Percentiles rank a stretch among this genome's conserved stretches.
phyloP scores from a whole-genome alignment of 2,888 invertebrate genomes.

The Leptopilina syphax region DNA sequence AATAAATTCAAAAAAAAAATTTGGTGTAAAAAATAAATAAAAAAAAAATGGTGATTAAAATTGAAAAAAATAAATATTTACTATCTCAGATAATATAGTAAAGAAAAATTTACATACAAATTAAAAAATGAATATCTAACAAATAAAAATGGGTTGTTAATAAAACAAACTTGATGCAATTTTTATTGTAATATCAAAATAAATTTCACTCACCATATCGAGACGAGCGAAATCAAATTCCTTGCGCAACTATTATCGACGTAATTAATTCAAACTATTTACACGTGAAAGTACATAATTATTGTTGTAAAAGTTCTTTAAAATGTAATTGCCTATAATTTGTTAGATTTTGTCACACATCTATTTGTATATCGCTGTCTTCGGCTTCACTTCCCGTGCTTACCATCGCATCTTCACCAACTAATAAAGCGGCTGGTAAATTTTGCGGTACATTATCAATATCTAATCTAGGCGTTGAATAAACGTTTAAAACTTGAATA shows the following conservation, averaged over 20 bases:
- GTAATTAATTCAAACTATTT: slow-evolving; percentile 21
- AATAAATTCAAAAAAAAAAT: too few species aligned
- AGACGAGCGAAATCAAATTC: slow-evolving; percentile 38
- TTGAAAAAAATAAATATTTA: neutral
- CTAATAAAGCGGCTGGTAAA: slow-evolving; percentile 75
- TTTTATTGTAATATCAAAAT: slow-evolving; percentile 7
- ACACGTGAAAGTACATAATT: slow-evolving; percentile 40
- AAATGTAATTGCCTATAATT: slow-evolving; percentile 37
- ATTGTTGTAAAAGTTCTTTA: slow-evolving; percentile 32
- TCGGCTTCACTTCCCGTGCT: slow-evolving; percentile 76
- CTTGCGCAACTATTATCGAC: neutral
- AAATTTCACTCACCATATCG: slow-evolving; percentile 27
- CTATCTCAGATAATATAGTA: too few species aligned
- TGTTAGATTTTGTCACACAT: slow-evolving; percentile 73
- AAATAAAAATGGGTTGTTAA: neutral
- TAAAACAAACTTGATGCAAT: neutral
- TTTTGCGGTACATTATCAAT: slow-evolving; percentile 75
- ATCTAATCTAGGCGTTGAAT: slow-evolving; percentile 73
- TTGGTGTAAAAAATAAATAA: neutral
- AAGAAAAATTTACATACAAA: neutral
- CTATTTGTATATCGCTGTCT: slow-evolving; percentile 76
- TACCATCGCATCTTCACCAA: slow-evolving; percentile 75
- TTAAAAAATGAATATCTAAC: neutral
- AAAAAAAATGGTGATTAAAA: neutral
- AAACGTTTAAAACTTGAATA: slow-evolving; percentile 76